Conservation (phyloP, 2,113 vertebrate species). For the Rhinolophus ferrumequinum region DNA sequence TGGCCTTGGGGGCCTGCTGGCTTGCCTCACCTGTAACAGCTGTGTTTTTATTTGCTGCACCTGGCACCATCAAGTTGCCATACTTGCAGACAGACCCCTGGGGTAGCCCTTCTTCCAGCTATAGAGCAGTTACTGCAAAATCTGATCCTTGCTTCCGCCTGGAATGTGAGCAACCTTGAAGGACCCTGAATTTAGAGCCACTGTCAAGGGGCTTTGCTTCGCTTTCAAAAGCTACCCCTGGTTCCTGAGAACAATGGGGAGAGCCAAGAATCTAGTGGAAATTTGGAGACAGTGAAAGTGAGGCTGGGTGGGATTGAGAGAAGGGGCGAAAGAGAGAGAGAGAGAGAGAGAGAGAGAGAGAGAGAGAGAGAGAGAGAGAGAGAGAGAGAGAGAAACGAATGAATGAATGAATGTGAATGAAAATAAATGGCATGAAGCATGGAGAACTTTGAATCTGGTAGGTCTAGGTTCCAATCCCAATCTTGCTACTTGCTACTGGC, state of each 20-base stretch:
- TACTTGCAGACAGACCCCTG: background rate
- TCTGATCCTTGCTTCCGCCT: background rate
- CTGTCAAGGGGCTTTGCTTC: background rate
- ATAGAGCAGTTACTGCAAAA: background rate
- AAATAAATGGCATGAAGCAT: background rate
- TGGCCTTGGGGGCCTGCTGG: background rate
- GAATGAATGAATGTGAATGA: background rate
- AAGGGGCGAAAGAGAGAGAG: background rate
- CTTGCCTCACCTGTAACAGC: constrained; percentile 55
- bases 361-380: no score
- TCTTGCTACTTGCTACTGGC: background rate
- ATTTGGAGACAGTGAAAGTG: background rate
- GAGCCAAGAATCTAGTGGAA: background rate
- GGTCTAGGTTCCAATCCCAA: background rate
- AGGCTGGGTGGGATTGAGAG: background rate
- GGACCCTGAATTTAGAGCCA: background rate
- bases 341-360: background rate
- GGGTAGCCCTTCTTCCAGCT: rapidly evolving
- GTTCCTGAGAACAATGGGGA: background rate
- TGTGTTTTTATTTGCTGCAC: constrained; percentile 2
- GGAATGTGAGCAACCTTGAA: background rate
- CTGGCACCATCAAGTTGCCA: background rate
- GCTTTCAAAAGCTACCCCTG: background rate
- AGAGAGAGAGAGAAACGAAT: background rate
- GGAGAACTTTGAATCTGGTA: background rate